Evolutionary conservation across 2,113 vertebrate species (phyloP), one percentile per base, ranked within the genome.

Genomic region (Phyllostomus hastatus): DNA sequence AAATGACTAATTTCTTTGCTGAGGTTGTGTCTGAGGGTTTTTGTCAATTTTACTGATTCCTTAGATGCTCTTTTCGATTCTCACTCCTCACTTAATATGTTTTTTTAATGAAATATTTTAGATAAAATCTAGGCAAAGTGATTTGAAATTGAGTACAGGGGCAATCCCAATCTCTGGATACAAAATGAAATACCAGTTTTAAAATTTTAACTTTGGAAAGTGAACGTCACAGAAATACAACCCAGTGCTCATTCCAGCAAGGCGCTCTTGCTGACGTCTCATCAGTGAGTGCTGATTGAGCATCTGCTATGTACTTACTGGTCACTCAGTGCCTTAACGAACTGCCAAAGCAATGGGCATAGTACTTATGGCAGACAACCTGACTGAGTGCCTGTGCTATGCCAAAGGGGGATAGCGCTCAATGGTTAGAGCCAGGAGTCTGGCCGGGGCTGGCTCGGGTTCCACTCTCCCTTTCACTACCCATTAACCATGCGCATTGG

Each of bases 191-290:
- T 43, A 48, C 19, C 33, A 52, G 10, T 38, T 61, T 86, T 81
- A 75, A 73, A 80, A 86, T 82, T 86, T 93, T 91, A 61, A 50
- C 84, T 87, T 67, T 48, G n/a, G 38, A 48, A 69, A 95, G 59
- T 24, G 73, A 94, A 66, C 92, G 61, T 82, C 48, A 75, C 50
- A 57, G 9, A 94, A 70, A 17, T 46, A 41, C 48, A 90, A 87
- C 4, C 1, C 35, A 73, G 26, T 48, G 5, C 16, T 59, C 82
- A 59, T 67, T 66, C 22, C 19, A 67, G 16, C 14, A 72, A 50
- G 14, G 2, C 4, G 35, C 15, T 3, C 4, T 64, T 26, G 52
- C 70, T 70, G 16, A 72, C 2, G 1, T 80, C 95, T 88, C 41
- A 48, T 84, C 28, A 76, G 17, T 48, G 70, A 82, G 48, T 41